These are phyloP conservation scores for Drosophila helvetica DNA, from an alignment of 2,888 invertebrate genomes.

Conservation along the genomic window DNA sequence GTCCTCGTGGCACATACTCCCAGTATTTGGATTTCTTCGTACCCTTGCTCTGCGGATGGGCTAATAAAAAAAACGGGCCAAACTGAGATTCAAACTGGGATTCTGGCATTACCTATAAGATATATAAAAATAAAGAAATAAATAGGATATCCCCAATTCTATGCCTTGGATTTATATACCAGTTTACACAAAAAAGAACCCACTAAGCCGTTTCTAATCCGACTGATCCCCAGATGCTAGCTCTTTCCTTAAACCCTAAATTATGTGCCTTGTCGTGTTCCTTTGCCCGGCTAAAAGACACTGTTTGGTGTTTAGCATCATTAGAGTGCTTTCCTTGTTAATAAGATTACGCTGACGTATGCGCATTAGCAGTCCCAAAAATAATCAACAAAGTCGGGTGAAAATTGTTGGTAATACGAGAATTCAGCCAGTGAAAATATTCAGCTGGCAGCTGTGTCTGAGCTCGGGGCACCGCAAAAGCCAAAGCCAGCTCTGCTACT, in stretches of 20 bases:
- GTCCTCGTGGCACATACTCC: slow-evolving; percentile 90
- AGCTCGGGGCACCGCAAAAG: slow-evolving; percentile 21
- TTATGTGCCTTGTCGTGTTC: slow-evolving; percentile 10
- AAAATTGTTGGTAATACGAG: slow-evolving; percentile 16
- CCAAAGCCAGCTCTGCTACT: neutral
- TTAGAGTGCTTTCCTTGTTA: slow-evolving; percentile 40
- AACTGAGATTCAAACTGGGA: no score
- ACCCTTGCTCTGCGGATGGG: no score
- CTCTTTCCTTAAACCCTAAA: neutral
- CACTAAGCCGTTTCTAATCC: slow-evolving; percentile 15
- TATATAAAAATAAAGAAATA: no score
- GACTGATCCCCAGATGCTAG: slow-evolving; percentile 24
- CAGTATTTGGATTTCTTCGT: slow-evolving; percentile 89
- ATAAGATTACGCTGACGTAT: slow-evolving; percentile 40
- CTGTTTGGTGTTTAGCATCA: slow-evolving; percentile 24
- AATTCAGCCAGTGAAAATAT: slow-evolving; percentile 7
- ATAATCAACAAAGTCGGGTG: slow-evolving; percentile 6
- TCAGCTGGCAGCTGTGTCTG: slow-evolving; percentile 24
- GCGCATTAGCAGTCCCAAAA: slow-evolving; percentile 4
- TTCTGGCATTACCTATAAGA: no score
- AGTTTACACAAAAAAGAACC: neutral
- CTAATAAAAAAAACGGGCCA: no score
- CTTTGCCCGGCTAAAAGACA: slow-evolving; percentile 8
- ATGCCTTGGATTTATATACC: neutral
- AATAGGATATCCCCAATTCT: no score